Evolutionary conservation across 2,113 vertebrate species (phyloP).

Genomic region (Ceyx cyanopectus): DNA sequence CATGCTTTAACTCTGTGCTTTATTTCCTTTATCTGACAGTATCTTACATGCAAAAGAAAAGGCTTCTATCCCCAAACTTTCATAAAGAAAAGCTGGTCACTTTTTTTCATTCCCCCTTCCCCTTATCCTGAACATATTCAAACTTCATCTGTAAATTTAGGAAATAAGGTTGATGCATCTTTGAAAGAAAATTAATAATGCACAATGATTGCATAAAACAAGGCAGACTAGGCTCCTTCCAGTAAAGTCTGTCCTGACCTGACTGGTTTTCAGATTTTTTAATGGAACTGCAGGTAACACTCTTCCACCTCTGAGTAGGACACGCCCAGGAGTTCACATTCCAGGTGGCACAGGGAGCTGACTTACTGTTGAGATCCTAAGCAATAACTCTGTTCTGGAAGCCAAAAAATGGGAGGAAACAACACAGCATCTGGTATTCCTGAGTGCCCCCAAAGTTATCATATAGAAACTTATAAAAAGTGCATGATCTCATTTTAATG

Average conservation of each 20-base stretch:
- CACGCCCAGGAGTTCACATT: fast-evolving
- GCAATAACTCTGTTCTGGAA: neutral
- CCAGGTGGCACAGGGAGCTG: neutral
- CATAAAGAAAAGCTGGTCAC: neutral
- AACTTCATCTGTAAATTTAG: neutral
- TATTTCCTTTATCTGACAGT: neutral
- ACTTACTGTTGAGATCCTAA: neutral
- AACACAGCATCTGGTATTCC: conserved; percentile 63
- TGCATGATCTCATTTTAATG: conserved; percentile 43
- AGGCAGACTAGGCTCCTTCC: neutral
- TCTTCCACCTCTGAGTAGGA: neutral
- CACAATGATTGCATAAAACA: neutral
- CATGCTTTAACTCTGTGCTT: neutral
- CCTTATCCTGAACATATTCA: neutral
- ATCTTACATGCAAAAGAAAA: neutral
- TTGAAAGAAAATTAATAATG: neutral
- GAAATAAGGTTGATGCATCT: neutral
- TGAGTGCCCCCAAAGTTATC: conserved; percentile 70
- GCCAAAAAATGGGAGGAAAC: conserved; percentile 18
- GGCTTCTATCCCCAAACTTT: neutral
- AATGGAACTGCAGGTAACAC: neutral
- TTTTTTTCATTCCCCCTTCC: neutral
- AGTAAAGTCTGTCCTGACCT: neutral
- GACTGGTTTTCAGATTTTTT: neutral
- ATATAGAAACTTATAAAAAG: conserved; percentile 71